Base-by-base conservation (phyloP, 2,113 vertebrate species). In the Opisthocomus hoazin region DNA sequence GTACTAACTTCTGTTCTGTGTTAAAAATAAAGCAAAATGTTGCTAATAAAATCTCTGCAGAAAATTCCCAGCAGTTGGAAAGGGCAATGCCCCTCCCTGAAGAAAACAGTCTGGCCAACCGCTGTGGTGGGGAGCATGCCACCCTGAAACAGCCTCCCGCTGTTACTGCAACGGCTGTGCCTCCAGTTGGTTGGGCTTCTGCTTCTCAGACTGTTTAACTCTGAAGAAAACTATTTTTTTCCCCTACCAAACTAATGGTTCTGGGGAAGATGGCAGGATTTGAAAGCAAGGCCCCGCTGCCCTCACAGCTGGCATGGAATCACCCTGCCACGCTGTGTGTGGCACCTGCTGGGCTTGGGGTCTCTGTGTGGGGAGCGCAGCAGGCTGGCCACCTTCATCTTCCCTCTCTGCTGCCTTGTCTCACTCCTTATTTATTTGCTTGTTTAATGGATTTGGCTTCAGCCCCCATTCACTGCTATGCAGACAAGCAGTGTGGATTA, bases 21-120 rank as follows among this genome's bases (percentile, higher is more conserved):
- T 89, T 91, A 90, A 93, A 95, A 96, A 95, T 87, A 96, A 96
- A 91, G 84, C 37, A 23, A 93, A 93, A 39, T 1, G 66, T 76
- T 73, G 66, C 94, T 92, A 93, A 90, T 56, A 93, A 92, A 95
- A 77, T 50, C 76, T 86, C 88, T 5, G 48, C 75, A 61, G 75
- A 85, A 88, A 84, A 94, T 89, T 94, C 94, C 87, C 91, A 92
- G 89, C 86, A 46, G n/a, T 43, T 76, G 60, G 91, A 92, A 84
- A 92, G 84, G 77, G 89, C 89, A 77, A 0, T 16, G 80, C 48
- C 11, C 7, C 8, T 93, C 83, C 57, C 86, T 15, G 48, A 90
- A 68, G 95, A 84, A 43, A 92, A 51, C 37, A 48, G 26, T 46
- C 93, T 27, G 66, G 39, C 41, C 48, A 69, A 24, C 12, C 1